Percentiles rank a stretch among this genome's conserved stretches.
phyloP scores from a whole-genome alignment of 2,888 invertebrate species.

The Cryptops parisi region DNA sequence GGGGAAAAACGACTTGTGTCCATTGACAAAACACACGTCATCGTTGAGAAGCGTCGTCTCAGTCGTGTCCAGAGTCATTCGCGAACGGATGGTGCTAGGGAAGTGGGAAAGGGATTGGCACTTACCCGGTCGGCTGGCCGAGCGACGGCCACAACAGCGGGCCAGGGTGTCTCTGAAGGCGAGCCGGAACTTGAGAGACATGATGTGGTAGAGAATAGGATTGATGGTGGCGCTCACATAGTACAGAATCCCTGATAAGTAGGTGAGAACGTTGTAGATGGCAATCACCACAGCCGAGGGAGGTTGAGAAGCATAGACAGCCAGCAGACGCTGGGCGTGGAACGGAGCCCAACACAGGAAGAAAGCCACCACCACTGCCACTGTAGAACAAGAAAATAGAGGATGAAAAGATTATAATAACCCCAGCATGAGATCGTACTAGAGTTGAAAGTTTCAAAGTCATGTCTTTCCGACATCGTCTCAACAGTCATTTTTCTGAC shows the following conservation, averaged over 20 bases:
- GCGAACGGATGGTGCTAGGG: conserved; percentile 12
- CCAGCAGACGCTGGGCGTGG: conserved; percentile 75
- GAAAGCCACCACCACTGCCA: conserved; percentile 52
- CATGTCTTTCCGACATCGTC: too few species aligned
- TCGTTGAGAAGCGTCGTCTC: conserved; percentile 16
- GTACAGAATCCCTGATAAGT: conserved; percentile 76
- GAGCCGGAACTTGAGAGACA: conserved; percentile 85
- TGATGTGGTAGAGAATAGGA: conserved; percentile 81
- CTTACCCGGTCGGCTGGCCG: conserved; percentile 3
- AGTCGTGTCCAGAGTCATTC: conserved; percentile 8
- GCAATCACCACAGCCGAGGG: conserved; percentile 45
- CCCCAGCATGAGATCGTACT: too few species aligned
- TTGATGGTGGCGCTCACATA: conserved; percentile 86
- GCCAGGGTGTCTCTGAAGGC: conserved; percentile 60
- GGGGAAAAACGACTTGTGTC: neutral
- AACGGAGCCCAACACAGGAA: conserved; percentile 87
- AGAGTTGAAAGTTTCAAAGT: too few species aligned
- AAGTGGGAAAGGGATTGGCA: conserved; percentile 13
- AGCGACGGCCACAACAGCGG: conserved; percentile 15
- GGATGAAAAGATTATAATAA: too few species aligned
- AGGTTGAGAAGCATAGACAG: conserved; percentile 42
- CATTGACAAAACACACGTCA: neutral
- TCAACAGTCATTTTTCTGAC: too few species aligned
- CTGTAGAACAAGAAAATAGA: too few species aligned
- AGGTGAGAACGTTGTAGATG: conserved; percentile 56